Percentiles rank a stretch among this genome's conserved stretches.
These are phyloP conservation scores for Lipophrys pholis DNA, from an alignment of 2,113 vertebrate genomes.

Conservation along the genomic window DNA sequence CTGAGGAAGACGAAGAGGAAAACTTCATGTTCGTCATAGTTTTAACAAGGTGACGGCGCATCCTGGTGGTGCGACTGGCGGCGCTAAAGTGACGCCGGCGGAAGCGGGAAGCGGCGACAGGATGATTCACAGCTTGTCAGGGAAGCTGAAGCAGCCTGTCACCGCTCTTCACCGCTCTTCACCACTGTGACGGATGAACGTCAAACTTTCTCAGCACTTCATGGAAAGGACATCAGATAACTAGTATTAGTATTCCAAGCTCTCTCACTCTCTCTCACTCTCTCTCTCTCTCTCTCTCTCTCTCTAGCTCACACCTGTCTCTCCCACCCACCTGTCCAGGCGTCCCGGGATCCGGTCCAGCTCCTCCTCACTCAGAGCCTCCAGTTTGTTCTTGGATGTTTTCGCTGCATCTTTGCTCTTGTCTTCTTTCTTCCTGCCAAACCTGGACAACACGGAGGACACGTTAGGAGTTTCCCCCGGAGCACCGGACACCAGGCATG, in stretches of 20 bases:
- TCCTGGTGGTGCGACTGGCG: no score
- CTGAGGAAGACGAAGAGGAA: slow-evolving; percentile 61
- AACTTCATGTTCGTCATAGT: no score
- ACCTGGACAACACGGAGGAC: slow-evolving; percentile 77
- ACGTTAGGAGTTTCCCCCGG: neutral
- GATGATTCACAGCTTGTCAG: slow-evolving; percentile 18
- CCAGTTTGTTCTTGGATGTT: slow-evolving; percentile 83
- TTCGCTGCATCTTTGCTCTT: slow-evolving; percentile 87
- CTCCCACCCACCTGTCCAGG: slow-evolving; percentile 34
- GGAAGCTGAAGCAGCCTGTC: slow-evolving; percentile 21
- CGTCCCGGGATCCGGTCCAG: slow-evolving; percentile 84
- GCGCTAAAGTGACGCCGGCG: neutral
- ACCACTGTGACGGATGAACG: slow-evolving; percentile 1
- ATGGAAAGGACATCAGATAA: no score
- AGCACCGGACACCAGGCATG: no score
- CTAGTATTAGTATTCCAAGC: no score
- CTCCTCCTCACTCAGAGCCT: slow-evolving; percentile 87
- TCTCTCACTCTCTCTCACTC: neutral
- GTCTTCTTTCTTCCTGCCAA: slow-evolving; percentile 92
- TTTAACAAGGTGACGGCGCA: no score
- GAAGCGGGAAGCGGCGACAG: neutral
- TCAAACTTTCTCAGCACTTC: slow-evolving; percentile 7
- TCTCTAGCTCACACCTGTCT: neutral
- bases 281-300: neutral
- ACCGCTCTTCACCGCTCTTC: neutral